Conservation (phyloP, 30 jellyfish, hydroid and myxozoan species). For the Pseudorhiza aurosa region DNA sequence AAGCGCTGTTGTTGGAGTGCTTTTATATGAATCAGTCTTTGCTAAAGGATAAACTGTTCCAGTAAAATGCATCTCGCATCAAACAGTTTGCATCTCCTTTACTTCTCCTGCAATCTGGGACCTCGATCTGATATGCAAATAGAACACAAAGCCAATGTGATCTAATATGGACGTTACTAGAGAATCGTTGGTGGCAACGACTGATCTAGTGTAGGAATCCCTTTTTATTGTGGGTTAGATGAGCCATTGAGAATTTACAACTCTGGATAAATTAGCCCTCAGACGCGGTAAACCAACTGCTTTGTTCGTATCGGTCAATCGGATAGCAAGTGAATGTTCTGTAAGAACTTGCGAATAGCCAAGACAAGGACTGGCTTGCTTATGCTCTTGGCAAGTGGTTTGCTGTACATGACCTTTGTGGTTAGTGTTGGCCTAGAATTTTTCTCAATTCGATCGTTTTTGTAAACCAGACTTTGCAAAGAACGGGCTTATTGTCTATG, state of each 20-base stretch:
- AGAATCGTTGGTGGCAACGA: conserved; percentile 43
- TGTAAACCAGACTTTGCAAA: conserved; percentile 16
- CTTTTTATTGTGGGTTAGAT: conserved; percentile 55
- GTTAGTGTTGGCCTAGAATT: conserved; percentile 36
- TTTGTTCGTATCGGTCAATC: conserved; percentile 44
- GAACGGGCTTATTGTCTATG: background rate
- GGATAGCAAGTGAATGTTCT: conserved; percentile 30
- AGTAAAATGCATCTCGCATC: too few relatives aligned
- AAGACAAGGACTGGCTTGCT: conserved; percentile 16
- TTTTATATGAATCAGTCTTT: too few relatives aligned
- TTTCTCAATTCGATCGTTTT: conserved; percentile 7
- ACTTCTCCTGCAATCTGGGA: too few relatives aligned
- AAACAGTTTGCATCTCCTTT: too few relatives aligned
- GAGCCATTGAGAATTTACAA: conserved; percentile 51
- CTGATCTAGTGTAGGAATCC: conserved; percentile 9
- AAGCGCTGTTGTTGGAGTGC: too few relatives aligned
- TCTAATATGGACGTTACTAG: conserved; percentile 9
- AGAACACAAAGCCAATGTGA: conserved; percentile 34
- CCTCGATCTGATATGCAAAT: too few relatives aligned
- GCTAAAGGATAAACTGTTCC: too few relatives aligned
- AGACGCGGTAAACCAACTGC: conserved; percentile 51
- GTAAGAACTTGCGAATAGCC: conserved; percentile 33
- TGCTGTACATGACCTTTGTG: conserved; percentile 21
- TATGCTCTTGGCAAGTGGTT: conserved; percentile 44
- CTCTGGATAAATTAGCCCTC: conserved; percentile 49